A percentile compares a stretch with the other conserved stretches of the same genome.
These are phyloP conservation scores for Acanthisitta chloris DNA, from an alignment of 2,113 vertebrate species.

Conservation along the genomic window DNA sequence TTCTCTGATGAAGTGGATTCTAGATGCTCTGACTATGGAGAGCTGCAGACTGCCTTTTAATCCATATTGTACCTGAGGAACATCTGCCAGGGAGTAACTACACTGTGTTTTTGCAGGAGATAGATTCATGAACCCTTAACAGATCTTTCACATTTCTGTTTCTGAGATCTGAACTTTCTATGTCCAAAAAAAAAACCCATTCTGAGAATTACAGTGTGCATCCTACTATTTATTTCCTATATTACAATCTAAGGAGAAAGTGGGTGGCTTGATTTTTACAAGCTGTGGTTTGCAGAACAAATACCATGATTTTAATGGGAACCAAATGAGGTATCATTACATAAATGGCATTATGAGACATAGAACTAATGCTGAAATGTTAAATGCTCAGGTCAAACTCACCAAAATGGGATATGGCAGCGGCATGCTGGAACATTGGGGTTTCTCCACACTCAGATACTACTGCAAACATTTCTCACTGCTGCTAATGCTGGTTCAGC, in stretches of 20 bases:
- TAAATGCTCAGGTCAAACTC: constrained; percentile 57
- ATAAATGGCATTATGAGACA: constrained; percentile 49
- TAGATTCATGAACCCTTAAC: background rate
- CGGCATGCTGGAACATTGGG: background rate
- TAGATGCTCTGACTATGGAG: background rate
- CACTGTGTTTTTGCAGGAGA: background rate
- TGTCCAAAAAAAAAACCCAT: background rate
- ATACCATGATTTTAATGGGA: constrained; percentile 69
- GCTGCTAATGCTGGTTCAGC: background rate
- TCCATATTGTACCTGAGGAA: background rate
- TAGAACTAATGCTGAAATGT: constrained; percentile 62
- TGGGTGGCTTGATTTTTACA: constrained; percentile 45
- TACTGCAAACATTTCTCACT: background rate
- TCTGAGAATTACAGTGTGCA: background rate
- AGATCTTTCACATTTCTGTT: background rate
- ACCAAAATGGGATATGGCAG: constrained; percentile 63
- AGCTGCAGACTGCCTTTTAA: background rate
- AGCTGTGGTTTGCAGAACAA: constrained; percentile 68
- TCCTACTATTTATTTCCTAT: background rate
- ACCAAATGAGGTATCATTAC: constrained; percentile 66
- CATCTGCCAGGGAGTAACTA: background rate
- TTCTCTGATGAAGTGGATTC: background rate
- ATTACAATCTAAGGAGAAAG: constrained; percentile 53
- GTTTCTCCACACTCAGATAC: background rate
- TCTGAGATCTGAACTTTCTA: background rate